Conservation (phyloP, 1,140 invertebrate species). For the Heliconius congener region DNA sequence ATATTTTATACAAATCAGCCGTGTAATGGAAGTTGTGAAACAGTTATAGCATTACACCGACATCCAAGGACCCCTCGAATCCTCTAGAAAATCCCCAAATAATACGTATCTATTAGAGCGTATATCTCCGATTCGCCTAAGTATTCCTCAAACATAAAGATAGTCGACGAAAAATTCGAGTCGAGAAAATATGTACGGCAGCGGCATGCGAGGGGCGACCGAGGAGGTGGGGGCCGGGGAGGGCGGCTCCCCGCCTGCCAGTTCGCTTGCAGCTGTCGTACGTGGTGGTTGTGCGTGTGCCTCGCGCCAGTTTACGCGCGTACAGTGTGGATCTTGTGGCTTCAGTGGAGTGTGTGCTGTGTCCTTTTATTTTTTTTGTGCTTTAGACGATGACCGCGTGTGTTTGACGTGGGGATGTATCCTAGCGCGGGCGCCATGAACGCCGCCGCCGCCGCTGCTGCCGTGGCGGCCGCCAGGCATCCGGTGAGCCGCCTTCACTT, state of each 20-base stretch:
- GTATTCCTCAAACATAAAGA: slow-evolving; percentile 79
- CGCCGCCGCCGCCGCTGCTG: slow-evolving; percentile 80
- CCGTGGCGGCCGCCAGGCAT: slow-evolving; percentile 81
- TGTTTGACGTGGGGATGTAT: slow-evolving; percentile 80
- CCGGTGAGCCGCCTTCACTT: slow-evolving; percentile 65
- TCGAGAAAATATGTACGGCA: slow-evolving; percentile 79
- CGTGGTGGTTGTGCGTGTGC: slow-evolving; percentile 52
- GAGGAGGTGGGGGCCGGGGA: slow-evolving; percentile 48
- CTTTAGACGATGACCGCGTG: slow-evolving; percentile 66
- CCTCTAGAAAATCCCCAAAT: slow-evolving; percentile 64
- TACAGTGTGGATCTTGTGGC: slow-evolving; percentile 65
- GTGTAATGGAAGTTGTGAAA: slow-evolving; percentile 33
- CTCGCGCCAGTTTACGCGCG: slow-evolving; percentile 58
- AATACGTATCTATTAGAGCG: slow-evolving; percentile 78
- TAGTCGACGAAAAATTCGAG: slow-evolving; percentile 79
- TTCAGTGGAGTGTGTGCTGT: slow-evolving; percentile 72
- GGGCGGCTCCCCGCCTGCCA: slow-evolving; percentile 55
- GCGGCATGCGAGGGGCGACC: slow-evolving; percentile 68
- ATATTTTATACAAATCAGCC: slow-evolving; percentile 28
- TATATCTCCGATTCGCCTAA: slow-evolving; percentile 77
- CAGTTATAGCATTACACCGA: slow-evolving; percentile 48
- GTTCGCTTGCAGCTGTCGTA: slow-evolving; percentile 57
- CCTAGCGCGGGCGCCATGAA: slow-evolving; percentile 81
- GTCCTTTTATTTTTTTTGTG: slow-evolving; percentile 57
- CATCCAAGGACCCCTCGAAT: slow-evolving; percentile 46